These are phyloP conservation scores for Acyrthosiphon pisum DNA, from an alignment of 1,140 invertebrate species.

Conservation along the genomic window DNA sequence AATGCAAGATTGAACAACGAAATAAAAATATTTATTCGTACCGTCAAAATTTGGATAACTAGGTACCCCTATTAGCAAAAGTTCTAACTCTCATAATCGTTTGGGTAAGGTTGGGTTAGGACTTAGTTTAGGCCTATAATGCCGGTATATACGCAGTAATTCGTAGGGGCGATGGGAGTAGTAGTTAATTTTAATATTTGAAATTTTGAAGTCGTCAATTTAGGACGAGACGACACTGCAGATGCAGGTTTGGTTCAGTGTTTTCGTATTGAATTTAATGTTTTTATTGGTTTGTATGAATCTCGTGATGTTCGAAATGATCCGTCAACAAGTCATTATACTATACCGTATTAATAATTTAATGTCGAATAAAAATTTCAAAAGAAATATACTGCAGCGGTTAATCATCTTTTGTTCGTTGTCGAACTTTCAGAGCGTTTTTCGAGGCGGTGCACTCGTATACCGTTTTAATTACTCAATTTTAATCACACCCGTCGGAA, in stretches of 20 bases:
- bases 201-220: background rate
- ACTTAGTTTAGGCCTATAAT: background rate
- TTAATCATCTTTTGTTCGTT: background rate
- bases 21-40: background rate
- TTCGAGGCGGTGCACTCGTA: background rate
- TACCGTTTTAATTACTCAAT: background rate
- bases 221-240: background rate
- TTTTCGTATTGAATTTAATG: background rate
- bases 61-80: background rate
- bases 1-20: background rate
- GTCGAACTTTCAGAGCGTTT: background rate
- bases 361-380: background rate
- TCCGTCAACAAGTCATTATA: background rate
- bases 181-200: background rate
- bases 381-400: background rate
- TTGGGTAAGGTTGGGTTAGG: background rate
- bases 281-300: background rate
- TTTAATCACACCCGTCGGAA: background rate
- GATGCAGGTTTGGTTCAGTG: background rate
- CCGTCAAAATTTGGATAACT: background rate
- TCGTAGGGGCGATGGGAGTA: background rate
- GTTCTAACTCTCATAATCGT: background rate
- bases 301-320: background rate
- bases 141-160: background rate
- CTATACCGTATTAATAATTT: background rate